Evolutionary conservation across 53 echinoderm and acorn worm genomes (phyloP).

Genomic region (Holothuria scabra): DNA sequence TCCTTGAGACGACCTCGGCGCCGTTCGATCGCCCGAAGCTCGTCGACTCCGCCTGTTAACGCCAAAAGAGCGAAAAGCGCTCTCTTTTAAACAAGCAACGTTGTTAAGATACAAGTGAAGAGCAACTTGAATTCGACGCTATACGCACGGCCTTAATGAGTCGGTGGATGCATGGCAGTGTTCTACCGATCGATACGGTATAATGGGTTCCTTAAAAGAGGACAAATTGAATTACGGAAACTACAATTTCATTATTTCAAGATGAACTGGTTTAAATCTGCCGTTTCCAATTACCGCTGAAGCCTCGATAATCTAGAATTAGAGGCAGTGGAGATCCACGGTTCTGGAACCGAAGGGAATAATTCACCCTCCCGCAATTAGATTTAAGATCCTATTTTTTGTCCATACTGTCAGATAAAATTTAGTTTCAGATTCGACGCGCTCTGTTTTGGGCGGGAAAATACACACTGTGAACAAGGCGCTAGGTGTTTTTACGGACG

Average conservation of each 20-base stretch:
- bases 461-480: conserved; percentile 16
- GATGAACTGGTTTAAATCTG: conserved; percentile 84
- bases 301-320: conserved; percentile 49
- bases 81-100: conserved; percentile 36
- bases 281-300: conserved; percentile 49
- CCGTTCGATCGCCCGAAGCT: too few relatives aligned
- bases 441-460: conserved; percentile 29
- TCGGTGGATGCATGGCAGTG: conserved; percentile 52
- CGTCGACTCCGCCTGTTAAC: too few relatives aligned
- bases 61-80: conserved; percentile 6
- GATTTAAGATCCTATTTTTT: conserved; percentile 41
- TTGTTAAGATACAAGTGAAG: conserved; percentile 10
- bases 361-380: conserved; percentile 41
- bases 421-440: conserved; percentile 29
- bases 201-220: conserved; percentile 74
- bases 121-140: conserved; percentile 31
- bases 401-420: conserved; percentile 38
- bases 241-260: conserved; percentile 89
- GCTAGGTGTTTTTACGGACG: conserved; percentile 17
- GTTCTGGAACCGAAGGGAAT: conserved; percentile 33
- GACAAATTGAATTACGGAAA: conserved; percentile 86
- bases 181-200: conserved; percentile 66
- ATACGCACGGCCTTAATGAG: conserved; percentile 65
- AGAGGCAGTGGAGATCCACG: conserved; percentile 18
- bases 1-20: too few relatives aligned